Evolutionary conservation across 2,888 invertebrate genomes (phyloP).

Genomic region (Drosophila paucipuncta): DNA sequence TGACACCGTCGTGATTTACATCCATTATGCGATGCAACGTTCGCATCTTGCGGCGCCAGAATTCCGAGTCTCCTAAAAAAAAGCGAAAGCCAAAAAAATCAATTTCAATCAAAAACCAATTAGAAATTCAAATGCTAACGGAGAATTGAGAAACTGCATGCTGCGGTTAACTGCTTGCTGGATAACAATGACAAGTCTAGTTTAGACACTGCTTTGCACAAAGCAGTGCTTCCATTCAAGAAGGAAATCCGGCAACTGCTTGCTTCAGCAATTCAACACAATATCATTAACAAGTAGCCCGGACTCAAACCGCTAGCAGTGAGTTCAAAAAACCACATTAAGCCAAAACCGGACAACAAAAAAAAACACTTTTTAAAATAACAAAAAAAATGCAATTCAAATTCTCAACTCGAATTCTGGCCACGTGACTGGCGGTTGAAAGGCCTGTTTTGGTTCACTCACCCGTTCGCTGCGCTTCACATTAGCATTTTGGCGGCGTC

Average conservation of each 20-base stretch:
- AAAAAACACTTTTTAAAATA: conserved; percentile 38
- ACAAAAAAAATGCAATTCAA: not conserved
- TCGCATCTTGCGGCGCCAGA: conserved; percentile 94
- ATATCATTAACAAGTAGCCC: not conserved
- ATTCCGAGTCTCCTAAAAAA: conserved; percentile 86
- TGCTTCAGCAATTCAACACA: not conserved
- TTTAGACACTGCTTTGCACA: not conserved
- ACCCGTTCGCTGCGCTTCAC: conserved; percentile 77
- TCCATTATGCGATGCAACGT: conserved; percentile 93
- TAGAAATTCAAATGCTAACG: not conserved
- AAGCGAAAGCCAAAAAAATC: not conserved
- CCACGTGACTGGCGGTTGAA: conserved; percentile 36
- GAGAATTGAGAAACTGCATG: not conserved
- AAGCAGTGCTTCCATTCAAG: not conserved
- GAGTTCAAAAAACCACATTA: conserved; percentile 54
- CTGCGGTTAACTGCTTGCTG: not conserved
- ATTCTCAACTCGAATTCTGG: conserved; percentile 8
- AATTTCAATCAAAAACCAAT: not conserved
- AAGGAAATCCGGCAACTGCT: not conserved
- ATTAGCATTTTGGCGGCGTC: conserved; percentile 67
- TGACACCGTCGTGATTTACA: conserved; percentile 93
- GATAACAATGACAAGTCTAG: not conserved
- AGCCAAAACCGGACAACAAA: conserved; percentile 2
- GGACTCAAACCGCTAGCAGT: conserved; percentile 13
- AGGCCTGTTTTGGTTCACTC: conserved; percentile 44